A percentile compares a stretch with the other conserved stretches of the same genome.
These are phyloP conservation scores for Microcebus murinus DNA, from an alignment of 2,113 vertebrate genomes.

Conservation along the genomic window DNA sequence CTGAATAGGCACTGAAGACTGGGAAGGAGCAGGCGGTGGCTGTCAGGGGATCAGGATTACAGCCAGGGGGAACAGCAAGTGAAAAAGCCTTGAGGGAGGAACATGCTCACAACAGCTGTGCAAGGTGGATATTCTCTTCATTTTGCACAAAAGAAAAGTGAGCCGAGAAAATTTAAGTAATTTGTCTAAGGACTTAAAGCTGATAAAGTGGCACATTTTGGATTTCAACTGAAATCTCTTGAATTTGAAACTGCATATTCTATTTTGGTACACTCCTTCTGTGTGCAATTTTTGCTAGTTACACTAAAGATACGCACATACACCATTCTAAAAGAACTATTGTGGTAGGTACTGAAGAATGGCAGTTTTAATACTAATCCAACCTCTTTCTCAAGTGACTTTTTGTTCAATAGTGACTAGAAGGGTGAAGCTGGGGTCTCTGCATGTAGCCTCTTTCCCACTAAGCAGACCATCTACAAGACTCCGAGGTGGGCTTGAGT, in stretches of 20 bases:
- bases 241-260: neutral
- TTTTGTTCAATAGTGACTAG: neutral
- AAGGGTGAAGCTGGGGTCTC: neutral
- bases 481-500: neutral
- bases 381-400: neutral
- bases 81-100: neutral
- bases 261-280: neutral
- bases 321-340: neutral
- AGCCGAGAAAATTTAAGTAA: neutral
- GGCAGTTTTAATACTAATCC: neutral
- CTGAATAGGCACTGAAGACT: neutral
- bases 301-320: neutral
- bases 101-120: neutral
- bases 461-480: neutral
- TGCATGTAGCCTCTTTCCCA: neutral
- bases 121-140: neutral
- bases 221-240: neutral
- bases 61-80: neutral
- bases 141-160: neutral
- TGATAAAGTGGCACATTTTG: neutral
- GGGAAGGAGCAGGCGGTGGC: neutral
- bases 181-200: neutral
- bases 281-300: neutral
- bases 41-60: neutral
- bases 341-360: neutral